These are phyloP conservation scores for Tetranychus truncatus DNA, from an alignment of 2,888 invertebrate genomes.

Conservation along the genomic window DNA sequence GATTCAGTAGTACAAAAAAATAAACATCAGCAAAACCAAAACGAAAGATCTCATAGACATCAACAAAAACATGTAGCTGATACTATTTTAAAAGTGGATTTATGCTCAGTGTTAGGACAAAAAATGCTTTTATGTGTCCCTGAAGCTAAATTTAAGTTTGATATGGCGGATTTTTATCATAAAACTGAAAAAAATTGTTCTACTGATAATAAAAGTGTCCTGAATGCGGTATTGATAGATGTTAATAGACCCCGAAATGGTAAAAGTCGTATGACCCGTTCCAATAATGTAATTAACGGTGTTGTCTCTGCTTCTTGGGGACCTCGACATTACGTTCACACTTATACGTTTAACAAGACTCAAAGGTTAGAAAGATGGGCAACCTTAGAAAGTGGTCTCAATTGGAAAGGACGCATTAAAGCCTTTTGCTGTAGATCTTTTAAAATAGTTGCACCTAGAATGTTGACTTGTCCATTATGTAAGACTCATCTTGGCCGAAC, in stretches of 20 bases:
- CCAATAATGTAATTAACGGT: background rate
- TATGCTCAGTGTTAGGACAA: background rate
- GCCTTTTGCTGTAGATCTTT: background rate
- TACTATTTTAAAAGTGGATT: background rate
- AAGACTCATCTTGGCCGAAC: background rate
- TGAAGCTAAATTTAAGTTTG: background rate
- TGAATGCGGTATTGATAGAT: background rate
- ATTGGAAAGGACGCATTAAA: slow-evolving; percentile 3
- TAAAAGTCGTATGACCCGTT: background rate
- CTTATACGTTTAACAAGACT: background rate
- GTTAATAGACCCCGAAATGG: background rate
- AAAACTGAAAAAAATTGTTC: background rate
- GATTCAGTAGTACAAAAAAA: too few species aligned
- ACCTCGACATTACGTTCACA: background rate
- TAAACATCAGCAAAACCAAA: too few species aligned
- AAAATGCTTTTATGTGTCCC: background rate
- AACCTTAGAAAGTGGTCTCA: background rate
- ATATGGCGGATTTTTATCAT: background rate
- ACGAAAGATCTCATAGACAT: too few species aligned
- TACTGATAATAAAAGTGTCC: background rate
- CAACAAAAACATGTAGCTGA: background rate
- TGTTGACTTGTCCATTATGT: background rate
- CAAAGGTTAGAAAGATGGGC: slow-evolving; percentile 1
- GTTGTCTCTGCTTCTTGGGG: background rate
- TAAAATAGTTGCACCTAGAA: background rate